Evolutionary conservation across 1,140 invertebrate genomes (phyloP).

Genomic region (Phthorimaea operculella): DNA sequence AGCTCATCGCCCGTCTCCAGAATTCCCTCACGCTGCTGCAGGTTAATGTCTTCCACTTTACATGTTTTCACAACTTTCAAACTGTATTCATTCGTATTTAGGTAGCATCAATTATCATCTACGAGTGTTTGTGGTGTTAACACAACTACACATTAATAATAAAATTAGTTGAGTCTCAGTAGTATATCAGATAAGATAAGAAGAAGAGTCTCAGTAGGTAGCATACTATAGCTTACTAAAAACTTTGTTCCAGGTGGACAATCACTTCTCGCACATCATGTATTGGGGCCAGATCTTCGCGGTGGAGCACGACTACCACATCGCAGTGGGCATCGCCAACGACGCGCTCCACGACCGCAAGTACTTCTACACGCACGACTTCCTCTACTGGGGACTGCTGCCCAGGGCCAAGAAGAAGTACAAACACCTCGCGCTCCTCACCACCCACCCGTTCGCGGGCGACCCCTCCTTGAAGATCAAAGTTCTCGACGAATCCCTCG

Average conservation of each 20-base stretch:
- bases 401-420: conserved; percentile 71
- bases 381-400: conserved; percentile 75
- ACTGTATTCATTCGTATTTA: too few species aligned
- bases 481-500: conserved; percentile 59
- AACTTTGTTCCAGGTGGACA: conserved; percentile 73
- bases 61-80: too few species aligned
- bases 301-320: conserved; percentile 75
- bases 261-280: conserved; percentile 78
- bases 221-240: too few species aligned
- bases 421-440: conserved; percentile 68
- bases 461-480: conserved; percentile 52
- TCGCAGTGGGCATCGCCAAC: conserved; percentile 76
- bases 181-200: too few species aligned
- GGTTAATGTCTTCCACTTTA: conserved; percentile 2
- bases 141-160: too few species aligned
- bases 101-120: too few species aligned
- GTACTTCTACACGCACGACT: conserved; percentile 78
- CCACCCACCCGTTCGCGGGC: conserved; percentile 48
- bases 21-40: conserved; percentile 78
- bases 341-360: conserved; percentile 73
- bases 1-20: conserved; percentile 73
- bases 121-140: too few species aligned
- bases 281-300: conserved; percentile 82
- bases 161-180: too few species aligned
- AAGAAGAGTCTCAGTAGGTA: too few species aligned